Percentiles rank a stretch among this genome's conserved stretches.
These are phyloP conservation scores for Drosophila mojavensis DNA, from an alignment of 1,140 invertebrate species.

Conservation along the genomic window DNA sequence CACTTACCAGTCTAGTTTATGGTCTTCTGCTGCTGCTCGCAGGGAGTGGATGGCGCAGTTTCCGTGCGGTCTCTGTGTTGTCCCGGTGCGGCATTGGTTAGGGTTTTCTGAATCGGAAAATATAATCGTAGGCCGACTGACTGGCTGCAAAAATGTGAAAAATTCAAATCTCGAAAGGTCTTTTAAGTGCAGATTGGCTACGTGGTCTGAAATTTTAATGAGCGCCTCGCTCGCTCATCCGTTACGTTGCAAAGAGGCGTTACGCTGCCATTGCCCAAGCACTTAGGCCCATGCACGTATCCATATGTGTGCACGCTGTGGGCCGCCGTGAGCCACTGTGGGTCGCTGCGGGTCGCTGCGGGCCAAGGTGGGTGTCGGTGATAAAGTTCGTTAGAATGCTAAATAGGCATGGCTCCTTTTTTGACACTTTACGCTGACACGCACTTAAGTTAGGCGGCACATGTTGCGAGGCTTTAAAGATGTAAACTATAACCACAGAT, in stretches of 20 bases:
- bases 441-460: not conserved
- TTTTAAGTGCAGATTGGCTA: conserved; percentile 78
- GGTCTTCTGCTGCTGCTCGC: not conserved
- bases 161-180: conserved; percentile 79
- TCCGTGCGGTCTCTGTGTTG: conserved; percentile 6
- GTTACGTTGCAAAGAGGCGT: conserved; percentile 36
- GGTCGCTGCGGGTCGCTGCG: not conserved
- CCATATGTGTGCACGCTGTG: conserved; percentile 6
- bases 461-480: conserved; percentile 7
- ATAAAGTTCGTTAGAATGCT: conserved; percentile 69
- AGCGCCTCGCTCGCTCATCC: conserved; percentile 45
- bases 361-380: conserved; percentile 32
- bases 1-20: conserved; percentile 51
- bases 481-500: not conserved
- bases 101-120: conserved; percentile 14
- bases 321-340: not conserved
- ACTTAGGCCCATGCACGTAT: conserved; percentile 54
- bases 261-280: conserved; percentile 25
- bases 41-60: conserved; percentile 16
- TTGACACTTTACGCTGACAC: conserved; percentile 40
- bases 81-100: not conserved
- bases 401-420: conserved; percentile 56
- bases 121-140: conserved; percentile 32
- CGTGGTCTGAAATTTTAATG: conserved; percentile 79
- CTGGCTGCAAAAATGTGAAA: conserved; percentile 70